Evolutionary conservation across 2,797 vertebrate genomes (phyloP), one percentile per base, ranked within the genome.

Genomic region (Merluccius polli): DNA sequence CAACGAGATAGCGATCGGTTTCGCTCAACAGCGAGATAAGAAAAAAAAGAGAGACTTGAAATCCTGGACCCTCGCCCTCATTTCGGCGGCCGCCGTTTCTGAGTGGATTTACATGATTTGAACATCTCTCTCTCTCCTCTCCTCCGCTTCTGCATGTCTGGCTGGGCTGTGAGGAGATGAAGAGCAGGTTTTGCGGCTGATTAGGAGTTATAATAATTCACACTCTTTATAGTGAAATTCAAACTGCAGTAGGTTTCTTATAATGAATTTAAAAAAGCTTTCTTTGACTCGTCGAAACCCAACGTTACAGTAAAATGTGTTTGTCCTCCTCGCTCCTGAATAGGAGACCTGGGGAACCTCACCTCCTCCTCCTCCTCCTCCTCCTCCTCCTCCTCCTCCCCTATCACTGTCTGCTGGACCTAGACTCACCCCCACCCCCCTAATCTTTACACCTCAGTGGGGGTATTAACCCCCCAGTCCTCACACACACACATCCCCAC

Each of bases 381-480:
- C 65, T 73, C 77, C 74, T 70, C 78, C 44, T 27, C 24, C 12
- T 67, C 29, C 76, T 76, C 71, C 69, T 44, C 11, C 70, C 24
- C 31, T 73, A 73, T 87, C 79, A 71, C 77, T 84, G 80, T 81
- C 84, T 79, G 81, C 79, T 77, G 48, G 76, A n/a, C 77, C 73
- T 74, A 78, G 80, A 81, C 84, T 38, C 12, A 12, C 35, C 36
- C 36, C 71, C 41, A 29, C 63, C 75, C 78, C 82, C 79, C 77
- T 79, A 75, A 76, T 71, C 68, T 76, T 36, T 83, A 85, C 86
- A 76, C 74, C 73, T 48, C 24, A 30, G 65, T 74, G 74, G 82
- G 85, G 87, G 79, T 85, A 88, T 91, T 88, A 90, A 86, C 85
- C 80, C 71, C 77, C 77, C 79, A n/a, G n/a, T n/a, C 74, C 72